A percentile compares a stretch with the other conserved stretches of the same genome.
Evolutionary conservation across 2,113 vertebrate species (phyloP).

Genomic region (Stomatorhinus ivindoensis): DNA sequence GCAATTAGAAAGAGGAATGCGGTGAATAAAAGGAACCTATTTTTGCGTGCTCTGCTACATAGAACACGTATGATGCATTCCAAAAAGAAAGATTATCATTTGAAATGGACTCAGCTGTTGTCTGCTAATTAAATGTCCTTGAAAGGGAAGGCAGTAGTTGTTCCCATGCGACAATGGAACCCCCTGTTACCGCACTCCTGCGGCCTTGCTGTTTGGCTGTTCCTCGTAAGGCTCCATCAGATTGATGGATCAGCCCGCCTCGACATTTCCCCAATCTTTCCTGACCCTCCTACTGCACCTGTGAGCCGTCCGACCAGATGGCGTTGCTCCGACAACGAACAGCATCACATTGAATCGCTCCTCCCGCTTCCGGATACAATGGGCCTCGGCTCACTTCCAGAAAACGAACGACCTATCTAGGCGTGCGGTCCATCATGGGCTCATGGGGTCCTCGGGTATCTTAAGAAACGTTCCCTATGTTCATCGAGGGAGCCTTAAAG

Average conservation of each 20-base stretch:
- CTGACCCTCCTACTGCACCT: neutral
- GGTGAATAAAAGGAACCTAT: constrained; percentile 48
- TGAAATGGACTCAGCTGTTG: constrained; percentile 73
- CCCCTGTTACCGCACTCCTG: constrained; percentile 56
- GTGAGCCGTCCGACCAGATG: neutral
- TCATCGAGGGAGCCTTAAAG: neutral
- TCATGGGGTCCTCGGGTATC: neutral
- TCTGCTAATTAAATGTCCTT: constrained; percentile 74
- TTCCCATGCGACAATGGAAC: constrained; percentile 57
- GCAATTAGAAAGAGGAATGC: constrained; percentile 46
- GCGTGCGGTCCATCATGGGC: neutral
- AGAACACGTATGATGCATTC: constrained; percentile 55
- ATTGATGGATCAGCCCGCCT: constrained; percentile 43
- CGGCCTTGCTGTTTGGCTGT: constrained; percentile 57
- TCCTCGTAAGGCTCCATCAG: constrained; percentile 43
- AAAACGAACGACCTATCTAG: neutral
- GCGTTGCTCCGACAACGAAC: neutral
- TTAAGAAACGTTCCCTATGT: neutral
- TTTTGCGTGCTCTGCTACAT: constrained; percentile 47
- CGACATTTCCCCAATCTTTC: constrained; percentile 30
- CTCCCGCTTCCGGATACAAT: neutral
- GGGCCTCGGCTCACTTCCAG: neutral
- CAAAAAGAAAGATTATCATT: constrained; percentile 58
- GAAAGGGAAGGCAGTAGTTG: constrained; percentile 51
- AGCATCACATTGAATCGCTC: neutral